A percentile compares a stretch with the other conserved stretches of the same genome.
These are phyloP conservation scores for Phylloscopus trochilus DNA, from an alignment of 2,113 vertebrate species.

Conservation along the genomic window DNA sequence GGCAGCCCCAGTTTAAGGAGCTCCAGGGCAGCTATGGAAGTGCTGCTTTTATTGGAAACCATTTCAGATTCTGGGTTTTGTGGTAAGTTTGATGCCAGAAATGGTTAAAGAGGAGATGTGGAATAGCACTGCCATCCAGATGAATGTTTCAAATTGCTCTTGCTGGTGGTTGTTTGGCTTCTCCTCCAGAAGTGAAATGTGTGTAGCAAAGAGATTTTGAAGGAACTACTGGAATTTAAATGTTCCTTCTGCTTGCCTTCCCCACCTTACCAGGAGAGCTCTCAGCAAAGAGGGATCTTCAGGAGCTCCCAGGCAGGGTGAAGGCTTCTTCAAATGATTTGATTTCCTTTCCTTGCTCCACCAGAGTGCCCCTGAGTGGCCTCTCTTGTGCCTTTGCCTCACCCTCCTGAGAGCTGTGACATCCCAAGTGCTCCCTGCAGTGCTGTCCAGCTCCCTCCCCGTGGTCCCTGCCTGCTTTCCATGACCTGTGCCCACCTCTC, in stretches of 20 bases:
- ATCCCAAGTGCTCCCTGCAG: background rate
- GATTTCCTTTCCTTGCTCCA: background rate
- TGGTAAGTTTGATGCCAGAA: background rate
- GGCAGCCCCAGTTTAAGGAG: background rate
- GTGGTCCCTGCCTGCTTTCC: background rate
- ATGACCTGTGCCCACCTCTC: background rate
- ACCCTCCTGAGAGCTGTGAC: background rate
- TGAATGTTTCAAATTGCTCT: background rate
- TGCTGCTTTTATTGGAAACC: background rate
- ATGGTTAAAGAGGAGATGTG: background rate
- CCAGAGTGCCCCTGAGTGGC: background rate
- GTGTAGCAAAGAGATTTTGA: background rate
- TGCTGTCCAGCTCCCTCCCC: background rate
- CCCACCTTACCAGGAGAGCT: background rate
- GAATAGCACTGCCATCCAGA: background rate
- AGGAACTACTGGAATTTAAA: background rate
- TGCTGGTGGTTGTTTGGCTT: background rate
- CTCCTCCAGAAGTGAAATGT: background rate
- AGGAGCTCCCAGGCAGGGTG: background rate
- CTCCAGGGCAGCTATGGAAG: background rate
- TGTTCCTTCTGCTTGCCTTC: background rate
- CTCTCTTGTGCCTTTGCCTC: background rate
- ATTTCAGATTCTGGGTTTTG: background rate
- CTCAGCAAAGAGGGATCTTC: background rate
- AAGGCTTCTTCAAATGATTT: background rate